Base-by-base conservation (phyloP, 2,797 vertebrate genomes). In the Aselliscus stoliczkanus region DNA sequence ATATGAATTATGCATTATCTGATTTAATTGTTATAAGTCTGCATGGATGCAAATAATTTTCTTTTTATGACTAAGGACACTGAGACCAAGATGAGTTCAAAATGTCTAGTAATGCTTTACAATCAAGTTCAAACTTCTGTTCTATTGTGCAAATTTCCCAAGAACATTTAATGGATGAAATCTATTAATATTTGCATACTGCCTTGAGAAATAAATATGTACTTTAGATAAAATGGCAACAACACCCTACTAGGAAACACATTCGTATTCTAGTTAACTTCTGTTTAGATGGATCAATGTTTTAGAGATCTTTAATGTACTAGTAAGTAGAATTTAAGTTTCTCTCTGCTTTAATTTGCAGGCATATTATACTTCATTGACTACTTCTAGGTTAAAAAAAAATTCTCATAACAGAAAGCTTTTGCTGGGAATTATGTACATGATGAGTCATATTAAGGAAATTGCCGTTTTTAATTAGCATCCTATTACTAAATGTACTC, bases 321-420 rank as follows among this genome's bases (percentile, higher is more conserved):
- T 84, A 64, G 13, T 20, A 56, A 31, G 77, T 81, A 18, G 84
- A 92, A 93, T 69, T 44, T 58, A 81, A 86, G 17, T 62, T 92
- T 93, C 56, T 54, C 80, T 89, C 58, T 73, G 37, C 54, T 96
- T 87, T 93, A 69, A 90, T 88, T 81, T 70, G 14, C 11, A 82
- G 25, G 6, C 27, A 86, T 67, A 85, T 62, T 75, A 42, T 73
- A 81, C 39, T 94, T 80, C 44, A 79, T 25, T 85, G 69, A 75
- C 56, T 65, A 81, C 3, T 92, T 62, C 34, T 18, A 90, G 13
- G 52, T 54, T 54, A 25, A 47, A 50, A 79, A 79, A 47, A 54
- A 69, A 70, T 60, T 29, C 65, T 79, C 27, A 67, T 52, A 85
- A 67, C 56, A 84, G 60, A 84, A 67, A 93, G 37, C 50, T 81